Conservation (phyloP, 2,113 vertebrate species). For the Psettodes erumei region DNA sequence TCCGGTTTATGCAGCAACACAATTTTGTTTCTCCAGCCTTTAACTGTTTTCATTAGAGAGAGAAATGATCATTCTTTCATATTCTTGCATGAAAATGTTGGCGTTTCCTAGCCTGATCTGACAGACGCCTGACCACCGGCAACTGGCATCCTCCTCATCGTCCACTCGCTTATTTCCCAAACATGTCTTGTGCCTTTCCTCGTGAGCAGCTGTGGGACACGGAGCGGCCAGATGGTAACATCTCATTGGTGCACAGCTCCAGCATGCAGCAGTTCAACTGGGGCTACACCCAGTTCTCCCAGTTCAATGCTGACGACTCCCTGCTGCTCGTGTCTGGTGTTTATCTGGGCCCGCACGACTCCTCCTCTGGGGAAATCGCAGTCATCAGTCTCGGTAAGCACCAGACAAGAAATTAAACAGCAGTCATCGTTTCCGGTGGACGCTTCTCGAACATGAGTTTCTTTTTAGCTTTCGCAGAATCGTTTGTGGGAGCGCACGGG, state of each 20-base stretch:
- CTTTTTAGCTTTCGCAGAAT: neutral
- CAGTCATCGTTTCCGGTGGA: constrained; percentile 1
- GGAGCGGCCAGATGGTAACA: constrained; percentile 83
- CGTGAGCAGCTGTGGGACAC: constrained; percentile 91
- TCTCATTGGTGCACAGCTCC: constrained; percentile 92
- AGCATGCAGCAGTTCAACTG: constrained; percentile 97
- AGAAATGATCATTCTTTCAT: neutral
- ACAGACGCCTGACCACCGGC: neutral
- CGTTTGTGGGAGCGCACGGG: neutral
- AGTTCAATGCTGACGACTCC: constrained; percentile 95
- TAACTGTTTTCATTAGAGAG: neutral
- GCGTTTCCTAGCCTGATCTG: neutral
- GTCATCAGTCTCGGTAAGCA: constrained; percentile 93
- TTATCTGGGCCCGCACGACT: constrained; percentile 92
- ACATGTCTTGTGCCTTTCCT: neutral
- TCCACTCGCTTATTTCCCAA: neutral
- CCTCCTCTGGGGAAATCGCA: constrained; percentile 93
- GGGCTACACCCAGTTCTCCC: constrained; percentile 99
- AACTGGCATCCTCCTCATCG: neutral
- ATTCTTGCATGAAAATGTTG: too few species aligned
- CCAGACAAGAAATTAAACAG: too few species aligned
- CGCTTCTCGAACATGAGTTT: neutral
- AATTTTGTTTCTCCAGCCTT: neutral
- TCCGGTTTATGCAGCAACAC: neutral
- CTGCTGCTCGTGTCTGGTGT: constrained; percentile 95